Percentiles rank a stretch among this genome's conserved stretches.
Conservation (phyloP, 1,140 invertebrate genomes). For the Pseudomyrmex pallidus region DNA sequence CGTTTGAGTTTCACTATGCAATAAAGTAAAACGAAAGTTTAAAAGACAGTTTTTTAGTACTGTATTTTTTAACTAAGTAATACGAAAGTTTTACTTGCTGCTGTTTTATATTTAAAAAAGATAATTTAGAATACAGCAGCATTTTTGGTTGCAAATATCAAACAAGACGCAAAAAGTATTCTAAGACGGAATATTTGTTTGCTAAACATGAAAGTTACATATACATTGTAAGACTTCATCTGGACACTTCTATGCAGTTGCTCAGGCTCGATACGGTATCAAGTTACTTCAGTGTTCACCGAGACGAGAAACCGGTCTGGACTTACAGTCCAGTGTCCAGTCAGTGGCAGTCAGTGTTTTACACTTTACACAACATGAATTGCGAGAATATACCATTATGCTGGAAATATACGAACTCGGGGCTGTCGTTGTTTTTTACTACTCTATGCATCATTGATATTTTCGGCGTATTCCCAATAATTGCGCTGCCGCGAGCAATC, state of each 20-base stretch:
- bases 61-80: too few relatives aligned
- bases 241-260: constrained; percentile 37
- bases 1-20: too few relatives aligned
- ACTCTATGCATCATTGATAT: constrained; percentile 91
- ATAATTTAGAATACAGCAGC: too few relatives aligned
- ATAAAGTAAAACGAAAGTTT: too few relatives aligned
- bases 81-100: too few relatives aligned
- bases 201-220: constrained; percentile 21
- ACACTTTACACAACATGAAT: constrained; percentile 68
- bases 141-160: too few relatives aligned
- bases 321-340: not conserved
- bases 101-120: too few relatives aligned
- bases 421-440: constrained; percentile 89
- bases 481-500: constrained; percentile 89
- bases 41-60: too few relatives aligned
- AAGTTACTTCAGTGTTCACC: constrained; percentile 71
- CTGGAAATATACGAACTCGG: constrained; percentile 74
- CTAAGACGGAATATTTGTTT: not conserved
- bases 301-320: constrained; percentile 77
- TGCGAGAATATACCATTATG: constrained; percentile 76
- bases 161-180: too few relatives aligned
- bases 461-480: constrained; percentile 92
- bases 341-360: too few relatives aligned
- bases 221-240: constrained; percentile 75
- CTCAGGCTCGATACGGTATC: constrained; percentile 77